Base-by-base conservation (phyloP, 2,113 vertebrate genomes). In the Ceyx cyanopectus region DNA sequence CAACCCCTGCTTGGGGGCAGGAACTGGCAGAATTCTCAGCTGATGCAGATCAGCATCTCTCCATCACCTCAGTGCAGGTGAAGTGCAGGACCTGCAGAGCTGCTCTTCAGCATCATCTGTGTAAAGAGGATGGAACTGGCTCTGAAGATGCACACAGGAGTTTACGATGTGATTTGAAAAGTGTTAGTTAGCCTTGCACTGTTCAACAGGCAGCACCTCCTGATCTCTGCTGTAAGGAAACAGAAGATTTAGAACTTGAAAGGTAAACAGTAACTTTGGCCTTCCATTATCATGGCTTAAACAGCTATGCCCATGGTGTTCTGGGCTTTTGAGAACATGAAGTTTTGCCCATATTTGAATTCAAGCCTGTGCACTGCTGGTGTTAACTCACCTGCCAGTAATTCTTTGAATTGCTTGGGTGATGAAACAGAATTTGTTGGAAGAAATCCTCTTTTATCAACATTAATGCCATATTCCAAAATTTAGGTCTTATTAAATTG, bases 111-210 rank as follows among this genome's bases (percentile, higher is more conserved):
- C 50, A 30, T 84, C 40, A 67, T 48, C 85, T 65, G 60, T 81
- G 62, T 74, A 56, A 86, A 79, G 81, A 84, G 65, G 90, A 74
- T 85, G 86, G 89, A 91, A 78, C 58, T 81, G 43, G 8, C 37
- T 65, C 78, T 92, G 57, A 76, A 85, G 67, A 89, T 73, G 68
- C 61, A 26, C 24, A 30, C 69, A 29, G n/a, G 46, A 82, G 62
- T 77, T 81, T 32, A 68, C 67, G 67, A 74, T 41, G 24, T 69
- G 73, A 72, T 67, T 96, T 89, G 60, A 58, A 66, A 85, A 92
- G 75, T 45, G 50, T 92, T 81, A 90, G 50, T 95, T 94, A 96
- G 67, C 76, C 46, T 90, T 91, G n/a, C 17, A 29, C 48, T 79
- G 37, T 81, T 92, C 68, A 93, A 69, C 13, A 72, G 51, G 67